A percentile compares a stretch with the other conserved stretches of the same genome.
phyloP scores from a whole-genome alignment of 1,140 invertebrate genomes.

The Thaumetopoea pityocampa region DNA sequence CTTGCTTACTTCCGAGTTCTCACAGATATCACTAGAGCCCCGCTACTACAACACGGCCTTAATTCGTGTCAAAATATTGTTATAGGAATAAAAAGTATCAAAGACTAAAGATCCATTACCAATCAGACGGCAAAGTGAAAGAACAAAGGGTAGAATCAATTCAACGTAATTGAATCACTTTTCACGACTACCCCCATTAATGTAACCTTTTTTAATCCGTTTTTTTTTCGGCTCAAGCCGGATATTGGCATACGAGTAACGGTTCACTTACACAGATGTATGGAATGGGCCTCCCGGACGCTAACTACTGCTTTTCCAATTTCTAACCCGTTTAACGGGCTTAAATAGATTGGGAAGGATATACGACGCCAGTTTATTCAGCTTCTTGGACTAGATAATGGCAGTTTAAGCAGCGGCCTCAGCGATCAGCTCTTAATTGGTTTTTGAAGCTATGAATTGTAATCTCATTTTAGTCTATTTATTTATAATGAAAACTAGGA shows the following conservation, averaged over 20 bases:
- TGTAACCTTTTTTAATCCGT: conserved; percentile 59
- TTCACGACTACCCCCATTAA: conserved; percentile 52
- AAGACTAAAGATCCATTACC: background rate
- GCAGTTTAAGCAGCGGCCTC: too few relatives aligned
- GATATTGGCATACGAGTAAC: conserved; percentile 59
- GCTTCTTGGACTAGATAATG: conserved; percentile 15
- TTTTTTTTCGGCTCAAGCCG: conserved; percentile 49
- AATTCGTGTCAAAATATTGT: too few relatives aligned
- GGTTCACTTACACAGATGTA: conserved; percentile 59
- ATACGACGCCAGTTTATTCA: conserved; percentile 30
- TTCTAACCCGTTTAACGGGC: conserved; percentile 35
- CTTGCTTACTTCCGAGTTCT: too few relatives aligned
- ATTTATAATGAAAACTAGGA: too few relatives aligned
- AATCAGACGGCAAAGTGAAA: conserved; percentile 30
- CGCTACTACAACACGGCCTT: too few relatives aligned
- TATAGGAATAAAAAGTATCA: too few relatives aligned
- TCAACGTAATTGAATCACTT: conserved; percentile 59
- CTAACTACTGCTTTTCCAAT: conserved; percentile 49
- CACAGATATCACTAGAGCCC: too few relatives aligned
- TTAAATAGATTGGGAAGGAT: conserved; percentile 36
- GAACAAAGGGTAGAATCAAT: conserved; percentile 54
- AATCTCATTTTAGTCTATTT: too few relatives aligned
- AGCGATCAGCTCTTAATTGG: too few relatives aligned
- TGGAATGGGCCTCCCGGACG: conserved; percentile 52
- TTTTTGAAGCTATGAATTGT: too few relatives aligned